Percentiles rank a stretch among this genome's conserved stretches.
phyloP scores from a whole-genome alignment of 2,797 vertebrate species.

The Hippoglossus hippoglossus region DNA sequence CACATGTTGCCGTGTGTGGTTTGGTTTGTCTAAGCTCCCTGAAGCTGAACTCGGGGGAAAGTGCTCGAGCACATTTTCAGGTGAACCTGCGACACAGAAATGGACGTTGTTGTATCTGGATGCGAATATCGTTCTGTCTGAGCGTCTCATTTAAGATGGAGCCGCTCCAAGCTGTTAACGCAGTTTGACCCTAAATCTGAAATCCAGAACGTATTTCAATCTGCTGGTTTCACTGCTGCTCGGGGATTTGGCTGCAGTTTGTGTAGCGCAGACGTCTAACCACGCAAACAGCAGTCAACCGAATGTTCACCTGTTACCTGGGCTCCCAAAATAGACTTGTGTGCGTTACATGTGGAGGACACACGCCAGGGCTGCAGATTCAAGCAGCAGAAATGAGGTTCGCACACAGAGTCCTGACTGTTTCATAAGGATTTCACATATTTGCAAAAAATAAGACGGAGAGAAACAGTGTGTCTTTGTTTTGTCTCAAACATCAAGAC shows the following conservation, averaged over 20 bases:
- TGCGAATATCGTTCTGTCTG: constrained; percentile 34
- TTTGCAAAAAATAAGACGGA: too few species aligned
- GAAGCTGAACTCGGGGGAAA: constrained; percentile 27
- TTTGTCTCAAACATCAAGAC: too few species aligned
- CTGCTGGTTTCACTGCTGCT: constrained; percentile 45
- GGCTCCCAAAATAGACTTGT: constrained; percentile 29
- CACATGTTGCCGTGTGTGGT: constrained; percentile 60
- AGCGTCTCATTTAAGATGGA: constrained; percentile 34
- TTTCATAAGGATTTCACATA: too few species aligned
- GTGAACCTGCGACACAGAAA: constrained; percentile 5
- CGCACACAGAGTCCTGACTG: neutral
- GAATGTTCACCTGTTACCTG: constrained; percentile 62
- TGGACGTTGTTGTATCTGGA: constrained; percentile 21
- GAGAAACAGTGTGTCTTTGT: too few species aligned
- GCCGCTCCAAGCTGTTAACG: constrained; percentile 54
- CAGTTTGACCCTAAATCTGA: constrained; percentile 52
- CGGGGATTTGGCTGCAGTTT: constrained; percentile 43
- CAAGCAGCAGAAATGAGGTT: constrained; percentile 14
- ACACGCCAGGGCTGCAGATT: constrained; percentile 14
- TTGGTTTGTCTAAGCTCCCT: constrained; percentile 61
- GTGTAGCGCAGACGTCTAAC: constrained; percentile 31
- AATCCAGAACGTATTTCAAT: constrained; percentile 52
- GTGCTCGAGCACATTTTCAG: constrained; percentile 25
- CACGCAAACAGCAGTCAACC: constrained; percentile 26
- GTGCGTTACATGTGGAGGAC: neutral